phyloP scores from a whole-genome alignment of 92 coral and sea anemone species.

The Zoanthus sociatus region DNA sequence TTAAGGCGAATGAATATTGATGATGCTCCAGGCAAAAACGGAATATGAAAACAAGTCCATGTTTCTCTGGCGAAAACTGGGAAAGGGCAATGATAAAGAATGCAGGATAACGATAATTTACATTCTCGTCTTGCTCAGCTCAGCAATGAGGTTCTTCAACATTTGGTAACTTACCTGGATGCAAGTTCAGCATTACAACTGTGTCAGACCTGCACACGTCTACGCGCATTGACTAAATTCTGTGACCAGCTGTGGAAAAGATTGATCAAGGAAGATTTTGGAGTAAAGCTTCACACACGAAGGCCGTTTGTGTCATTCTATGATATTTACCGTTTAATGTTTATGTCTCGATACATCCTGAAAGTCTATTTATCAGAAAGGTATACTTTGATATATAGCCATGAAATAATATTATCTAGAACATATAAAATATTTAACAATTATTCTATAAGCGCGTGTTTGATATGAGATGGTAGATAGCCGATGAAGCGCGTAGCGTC shows the following conservation, averaged over 20 bases:
- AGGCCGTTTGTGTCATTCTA: conserved; percentile 75
- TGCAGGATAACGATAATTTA: neutral
- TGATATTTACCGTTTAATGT: conserved; percentile 80
- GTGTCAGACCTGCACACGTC: conserved; percentile 80
- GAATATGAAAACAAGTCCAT: neutral
- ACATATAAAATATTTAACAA: too few species aligned
- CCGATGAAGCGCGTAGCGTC: too few species aligned
- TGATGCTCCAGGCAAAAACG: neutral
- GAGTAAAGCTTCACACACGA: conserved; percentile 68
- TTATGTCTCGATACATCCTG: conserved; percentile 84
- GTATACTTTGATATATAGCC: conserved; percentile 1
- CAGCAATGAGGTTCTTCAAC: conserved; percentile 82
- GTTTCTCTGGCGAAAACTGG: neutral
- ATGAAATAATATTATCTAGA: neutral
- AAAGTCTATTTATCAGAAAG: conserved; percentile 83
- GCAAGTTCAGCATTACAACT: conserved; percentile 68
- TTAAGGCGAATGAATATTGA: too few species aligned
- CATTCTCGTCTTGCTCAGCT: conserved; percentile 51
- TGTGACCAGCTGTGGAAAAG: conserved; percentile 87
- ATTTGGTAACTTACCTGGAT: conserved; percentile 70
- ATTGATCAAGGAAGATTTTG: conserved; percentile 81
- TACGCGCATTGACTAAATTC: conserved; percentile 64
- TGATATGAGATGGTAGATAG: too few species aligned
- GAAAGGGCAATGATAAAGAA: neutral
- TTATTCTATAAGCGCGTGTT: too few species aligned